A percentile compares a stretch with the other conserved stretches of the same genome.
These are phyloP conservation scores for Salvator merianae DNA, from an alignment of 2,113 vertebrate genomes.

Conservation along the genomic window DNA sequence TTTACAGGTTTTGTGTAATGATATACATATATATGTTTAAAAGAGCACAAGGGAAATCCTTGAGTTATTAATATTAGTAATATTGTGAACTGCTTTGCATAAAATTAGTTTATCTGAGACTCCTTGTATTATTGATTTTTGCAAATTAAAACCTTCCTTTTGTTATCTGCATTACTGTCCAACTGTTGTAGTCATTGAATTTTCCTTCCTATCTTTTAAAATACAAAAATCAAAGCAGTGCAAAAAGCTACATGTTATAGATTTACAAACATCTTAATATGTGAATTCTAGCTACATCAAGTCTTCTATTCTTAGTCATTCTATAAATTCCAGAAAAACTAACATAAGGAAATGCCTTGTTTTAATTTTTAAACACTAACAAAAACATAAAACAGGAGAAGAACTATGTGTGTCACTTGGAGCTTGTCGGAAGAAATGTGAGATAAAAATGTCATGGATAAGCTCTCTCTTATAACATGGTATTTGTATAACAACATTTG, in stretches of 20 bases:
- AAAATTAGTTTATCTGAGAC: constrained; percentile 64
- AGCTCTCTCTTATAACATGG: too few species aligned
- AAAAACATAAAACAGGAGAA: too few species aligned
- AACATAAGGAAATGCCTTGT: too few species aligned
- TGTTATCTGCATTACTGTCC: constrained; percentile 55
- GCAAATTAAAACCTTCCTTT: constrained; percentile 53
- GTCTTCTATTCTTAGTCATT: constrained; percentile 46
- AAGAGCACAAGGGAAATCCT: constrained; percentile 72
- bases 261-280: constrained; percentile 64
- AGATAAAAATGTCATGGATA: too few species aligned
- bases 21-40: constrained; percentile 75
- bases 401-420: too few species aligned
- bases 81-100: constrained; percentile 63
- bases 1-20: constrained; percentile 57
- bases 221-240: constrained; percentile 55
- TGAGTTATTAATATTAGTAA: constrained; percentile 65
- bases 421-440: too few species aligned
- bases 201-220: constrained; percentile 60
- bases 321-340: not conserved
- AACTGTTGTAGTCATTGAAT: constrained; percentile 54
- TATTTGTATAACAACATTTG: too few species aligned
- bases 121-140: constrained; percentile 49
- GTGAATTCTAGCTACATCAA: constrained; percentile 63
- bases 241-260: constrained; percentile 75
- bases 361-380: too few species aligned